These are phyloP conservation scores for Gadus macrocephalus DNA, from an alignment of 2,113 vertebrate genomes.

Conservation along the genomic window DNA sequence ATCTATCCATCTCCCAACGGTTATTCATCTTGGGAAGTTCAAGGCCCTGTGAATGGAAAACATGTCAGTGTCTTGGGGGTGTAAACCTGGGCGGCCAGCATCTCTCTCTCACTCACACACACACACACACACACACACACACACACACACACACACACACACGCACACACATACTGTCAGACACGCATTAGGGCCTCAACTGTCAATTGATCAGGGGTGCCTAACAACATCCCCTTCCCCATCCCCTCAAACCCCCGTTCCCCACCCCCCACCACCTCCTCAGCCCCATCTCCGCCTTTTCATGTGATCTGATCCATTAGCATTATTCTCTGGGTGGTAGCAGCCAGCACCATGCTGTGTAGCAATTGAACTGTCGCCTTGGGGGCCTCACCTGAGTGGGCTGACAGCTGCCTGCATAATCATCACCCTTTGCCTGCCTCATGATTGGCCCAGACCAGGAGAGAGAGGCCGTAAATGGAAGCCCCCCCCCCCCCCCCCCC, in stretches of 20 bases:
- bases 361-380: constrained; percentile 73
- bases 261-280: constrained; percentile 6
- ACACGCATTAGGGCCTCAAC: constrained; percentile 35
- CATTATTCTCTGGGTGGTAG: constrained; percentile 63
- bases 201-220: constrained; percentile 70
- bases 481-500: no score
- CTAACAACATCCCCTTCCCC: constrained; percentile 47
- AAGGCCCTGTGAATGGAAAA: constrained; percentile 65
- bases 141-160: neutral
- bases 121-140: constrained; percentile 30
- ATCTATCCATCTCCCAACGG: constrained; percentile 45
- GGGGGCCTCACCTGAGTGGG: constrained; percentile 70
- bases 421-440: constrained; percentile 46
- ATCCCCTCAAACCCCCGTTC: constrained; percentile 15
- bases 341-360: constrained; percentile 63
- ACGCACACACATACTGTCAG: constrained; percentile 3
- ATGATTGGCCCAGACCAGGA: constrained; percentile 49
- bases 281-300: constrained; percentile 59
- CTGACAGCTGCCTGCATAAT: constrained; percentile 74
- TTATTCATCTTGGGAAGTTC: constrained; percentile 67
- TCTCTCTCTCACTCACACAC: constrained; percentile 54
- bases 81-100: constrained; percentile 69
- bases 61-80: constrained; percentile 65
- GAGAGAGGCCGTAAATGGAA: constrained; percentile 18
- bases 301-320: constrained; percentile 69